A percentile compares a stretch with the other conserved stretches of the same genome.
These are phyloP conservation scores for Calephelis nemesis DNA, from an alignment of 1,140 invertebrate genomes.

Conservation along the genomic window DNA sequence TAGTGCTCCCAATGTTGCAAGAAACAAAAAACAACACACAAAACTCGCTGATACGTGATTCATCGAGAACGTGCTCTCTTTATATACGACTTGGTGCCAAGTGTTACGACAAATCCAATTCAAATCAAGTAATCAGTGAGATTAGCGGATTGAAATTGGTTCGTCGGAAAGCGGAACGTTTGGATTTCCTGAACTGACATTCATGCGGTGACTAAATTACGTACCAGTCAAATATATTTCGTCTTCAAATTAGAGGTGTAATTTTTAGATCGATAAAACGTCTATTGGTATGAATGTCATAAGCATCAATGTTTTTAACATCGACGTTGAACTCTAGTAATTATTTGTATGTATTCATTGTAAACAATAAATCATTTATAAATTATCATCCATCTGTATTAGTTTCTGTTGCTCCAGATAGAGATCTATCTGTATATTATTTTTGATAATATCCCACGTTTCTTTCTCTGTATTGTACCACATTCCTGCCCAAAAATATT, in stretches of 20 bases:
- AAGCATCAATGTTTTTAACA: no score
- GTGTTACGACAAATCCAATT: conserved; percentile 16
- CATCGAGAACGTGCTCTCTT: conserved; percentile 4
- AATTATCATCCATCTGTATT: no score
- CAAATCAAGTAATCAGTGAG: conserved; percentile 14
- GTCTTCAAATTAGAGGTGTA: not conserved
- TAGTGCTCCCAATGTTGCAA: not conserved
- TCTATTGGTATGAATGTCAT: no score
- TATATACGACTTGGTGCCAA: conserved; percentile 2
- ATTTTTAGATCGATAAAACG: no score
- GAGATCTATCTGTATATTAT: no score
- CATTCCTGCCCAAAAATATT: no score
- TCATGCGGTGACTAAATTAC: not conserved
- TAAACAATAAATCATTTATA: no score
- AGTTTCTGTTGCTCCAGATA: no score
- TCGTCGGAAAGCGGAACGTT: conserved; percentile 4
- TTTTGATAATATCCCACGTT: no score
- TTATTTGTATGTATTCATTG: no score
- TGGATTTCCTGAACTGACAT: not conserved
- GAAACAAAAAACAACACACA: not conserved
- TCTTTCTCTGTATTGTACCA: no score
- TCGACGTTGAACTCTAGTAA: no score
- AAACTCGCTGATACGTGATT: conserved; percentile 2
- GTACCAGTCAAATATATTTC: not conserved
- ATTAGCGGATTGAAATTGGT: conserved; percentile 18